phyloP scores from a whole-genome alignment of 1,140 invertebrate genomes.

The Bombyx mandarina region DNA sequence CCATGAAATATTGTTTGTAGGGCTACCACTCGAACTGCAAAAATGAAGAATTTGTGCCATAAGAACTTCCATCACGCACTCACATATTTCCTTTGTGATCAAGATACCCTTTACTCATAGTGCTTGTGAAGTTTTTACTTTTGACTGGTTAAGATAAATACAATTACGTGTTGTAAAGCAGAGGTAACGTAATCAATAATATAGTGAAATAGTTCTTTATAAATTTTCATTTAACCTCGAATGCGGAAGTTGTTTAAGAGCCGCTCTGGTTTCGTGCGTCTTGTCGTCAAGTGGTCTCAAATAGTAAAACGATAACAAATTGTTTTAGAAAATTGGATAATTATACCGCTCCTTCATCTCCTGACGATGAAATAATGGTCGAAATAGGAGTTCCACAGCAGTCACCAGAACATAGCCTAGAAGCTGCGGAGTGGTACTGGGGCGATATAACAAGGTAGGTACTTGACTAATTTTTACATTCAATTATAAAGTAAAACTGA shows the following conservation, averaged over 20 bases:
- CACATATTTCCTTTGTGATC: constrained; percentile 41
- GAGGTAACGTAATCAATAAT: not conserved
- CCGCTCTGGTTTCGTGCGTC: constrained; percentile 11
- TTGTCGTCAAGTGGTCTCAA: constrained; percentile 1
- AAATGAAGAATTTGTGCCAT: constrained; percentile 16
- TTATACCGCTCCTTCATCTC: not conserved
- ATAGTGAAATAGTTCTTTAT: constrained; percentile 6
- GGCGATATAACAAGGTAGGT: constrained; percentile 67
- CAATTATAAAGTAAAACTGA: no score
- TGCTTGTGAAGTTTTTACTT: constrained; percentile 11
- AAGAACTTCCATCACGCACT: constrained; percentile 22
- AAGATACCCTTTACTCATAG: constrained; percentile 19
- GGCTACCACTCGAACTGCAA: not conserved
- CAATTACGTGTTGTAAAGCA: not conserved
- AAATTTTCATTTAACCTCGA: constrained; percentile 20
- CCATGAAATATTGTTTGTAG: not conserved
- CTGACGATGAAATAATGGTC: constrained; percentile 46
- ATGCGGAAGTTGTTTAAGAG: constrained; percentile 22
- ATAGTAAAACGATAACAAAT: not conserved
- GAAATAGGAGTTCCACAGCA: constrained; percentile 57
- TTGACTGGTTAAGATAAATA: constrained; percentile 4
- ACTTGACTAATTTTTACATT: not conserved
- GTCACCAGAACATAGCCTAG: constrained; percentile 54
- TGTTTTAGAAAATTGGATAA: no score
- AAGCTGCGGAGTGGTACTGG: constrained; percentile 70